Conservation (phyloP, 2,113 vertebrate species). For the Sturnira hondurensis region DNA sequence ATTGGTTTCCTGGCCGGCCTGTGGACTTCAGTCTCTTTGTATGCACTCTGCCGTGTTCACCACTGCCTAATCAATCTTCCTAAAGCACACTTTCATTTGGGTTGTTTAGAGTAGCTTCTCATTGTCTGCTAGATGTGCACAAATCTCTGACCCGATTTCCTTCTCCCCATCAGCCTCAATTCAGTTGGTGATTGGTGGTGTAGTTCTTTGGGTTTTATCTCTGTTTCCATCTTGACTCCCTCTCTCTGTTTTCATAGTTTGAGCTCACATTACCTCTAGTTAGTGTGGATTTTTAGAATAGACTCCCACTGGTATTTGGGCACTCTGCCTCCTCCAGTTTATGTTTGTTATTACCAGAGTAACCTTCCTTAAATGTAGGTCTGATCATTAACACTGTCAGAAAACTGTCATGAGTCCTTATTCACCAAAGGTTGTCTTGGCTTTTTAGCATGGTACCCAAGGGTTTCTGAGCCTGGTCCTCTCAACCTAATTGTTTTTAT, state of each 20-base stretch:
- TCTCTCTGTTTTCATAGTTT: background rate
- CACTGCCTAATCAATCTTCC: background rate
- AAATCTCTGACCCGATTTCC: background rate
- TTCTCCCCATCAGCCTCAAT: background rate
- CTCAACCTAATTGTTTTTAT: background rate
- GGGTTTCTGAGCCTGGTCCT: background rate
- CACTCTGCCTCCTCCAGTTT: background rate
- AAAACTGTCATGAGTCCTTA: background rate
- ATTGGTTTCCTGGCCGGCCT: background rate
- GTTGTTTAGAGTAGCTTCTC: background rate
- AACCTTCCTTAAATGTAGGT: background rate
- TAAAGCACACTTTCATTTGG: background rate
- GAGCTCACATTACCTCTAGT: background rate
- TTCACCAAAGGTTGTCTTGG: background rate
- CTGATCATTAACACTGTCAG: background rate
- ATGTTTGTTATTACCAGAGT: background rate
- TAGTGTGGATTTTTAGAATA: background rate
- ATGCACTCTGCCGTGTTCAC: background rate
- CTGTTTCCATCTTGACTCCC: background rate
- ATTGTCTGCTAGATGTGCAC: background rate
- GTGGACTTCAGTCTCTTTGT: background rate
- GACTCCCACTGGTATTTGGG: background rate
- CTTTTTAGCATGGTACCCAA: background rate
- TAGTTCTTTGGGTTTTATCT: background rate
- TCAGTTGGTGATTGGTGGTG: background rate